Percentiles rank a stretch among this genome's conserved stretches.
Evolutionary conservation across 2,113 vertebrate genomes (phyloP).

Genomic region (Ia io): DNA sequence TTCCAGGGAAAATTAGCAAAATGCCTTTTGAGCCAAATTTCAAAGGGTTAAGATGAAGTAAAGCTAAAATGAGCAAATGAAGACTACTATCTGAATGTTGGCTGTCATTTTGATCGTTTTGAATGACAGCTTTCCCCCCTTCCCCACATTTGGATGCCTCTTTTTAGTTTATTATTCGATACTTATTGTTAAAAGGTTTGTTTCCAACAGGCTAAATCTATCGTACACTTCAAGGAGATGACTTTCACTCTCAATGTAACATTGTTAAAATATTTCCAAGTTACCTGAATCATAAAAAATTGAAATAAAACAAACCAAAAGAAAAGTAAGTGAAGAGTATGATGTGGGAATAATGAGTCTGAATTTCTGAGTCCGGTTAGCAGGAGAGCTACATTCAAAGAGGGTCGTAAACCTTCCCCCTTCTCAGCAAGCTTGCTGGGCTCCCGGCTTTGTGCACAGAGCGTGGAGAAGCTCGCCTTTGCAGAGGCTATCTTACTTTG

Average conservation of each 20-base stretch:
- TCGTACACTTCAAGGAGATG: neutral
- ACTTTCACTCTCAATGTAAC: neutral
- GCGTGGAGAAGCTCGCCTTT: neutral
- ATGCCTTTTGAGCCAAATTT: neutral
- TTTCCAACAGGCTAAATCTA: neutral
- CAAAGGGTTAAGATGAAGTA: neutral
- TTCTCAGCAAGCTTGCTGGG: neutral
- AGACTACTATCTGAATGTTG: neutral
- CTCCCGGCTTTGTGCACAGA: neutral
- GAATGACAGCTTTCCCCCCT: neutral
- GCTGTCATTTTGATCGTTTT: neutral
- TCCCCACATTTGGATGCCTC: neutral
- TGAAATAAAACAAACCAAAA: neutral
- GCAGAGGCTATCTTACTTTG: constrained; percentile 42
- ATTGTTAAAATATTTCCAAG: neutral
- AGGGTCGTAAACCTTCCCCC: neutral
- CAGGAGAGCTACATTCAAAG: neutral
- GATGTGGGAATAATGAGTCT: neutral
- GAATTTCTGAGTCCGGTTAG: neutral
- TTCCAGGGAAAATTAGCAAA: neutral
- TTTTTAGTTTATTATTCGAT: neutral
- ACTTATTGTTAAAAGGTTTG: neutral
- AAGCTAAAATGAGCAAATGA: neutral
- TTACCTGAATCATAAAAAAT: neutral
- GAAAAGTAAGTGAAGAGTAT: neutral